Conservation (phyloP, 2,888 invertebrate species). For the Neria commutata region DNA sequence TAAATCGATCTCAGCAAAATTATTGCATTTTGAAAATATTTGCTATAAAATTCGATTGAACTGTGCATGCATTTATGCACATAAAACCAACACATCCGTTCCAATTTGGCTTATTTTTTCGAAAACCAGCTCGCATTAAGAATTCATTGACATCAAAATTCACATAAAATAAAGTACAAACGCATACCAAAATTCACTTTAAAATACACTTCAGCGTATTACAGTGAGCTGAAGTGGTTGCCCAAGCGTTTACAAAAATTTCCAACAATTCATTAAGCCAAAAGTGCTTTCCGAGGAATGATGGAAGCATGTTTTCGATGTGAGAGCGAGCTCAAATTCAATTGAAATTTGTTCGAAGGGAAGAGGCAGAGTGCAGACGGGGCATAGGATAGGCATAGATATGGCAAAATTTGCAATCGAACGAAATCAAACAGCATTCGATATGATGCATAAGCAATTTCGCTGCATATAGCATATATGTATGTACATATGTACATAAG, state of each 20-base stretch:
- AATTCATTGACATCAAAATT: too few species aligned
- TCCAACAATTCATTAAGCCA: constrained; percentile 11
- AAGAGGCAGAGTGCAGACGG: background rate
- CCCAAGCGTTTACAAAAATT: too few species aligned
- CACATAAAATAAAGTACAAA: too few species aligned
- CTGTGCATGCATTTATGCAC: too few species aligned
- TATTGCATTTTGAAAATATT: too few species aligned
- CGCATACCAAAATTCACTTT: constrained; percentile 4
- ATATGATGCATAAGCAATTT: constrained; percentile 4
- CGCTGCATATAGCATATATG: too few species aligned
- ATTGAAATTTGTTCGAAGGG: too few species aligned
- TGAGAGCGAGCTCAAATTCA: background rate
- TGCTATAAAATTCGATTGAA: too few species aligned
- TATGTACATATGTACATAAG: too few species aligned
- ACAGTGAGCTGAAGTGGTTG: constrained; percentile 5
- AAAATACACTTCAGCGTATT: background rate
- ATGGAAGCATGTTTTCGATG: background rate
- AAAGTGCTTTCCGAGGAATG: constrained; percentile 8
- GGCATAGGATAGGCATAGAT: background rate
- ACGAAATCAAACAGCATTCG: background rate
- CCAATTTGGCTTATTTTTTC: background rate
- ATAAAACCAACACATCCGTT: too few species aligned
- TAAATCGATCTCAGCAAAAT: too few species aligned
- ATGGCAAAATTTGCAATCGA: background rate
- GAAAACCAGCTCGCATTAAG: too few species aligned